Conservation (phyloP, 2,797 vertebrate genomes). For the Clangula hyemalis region DNA sequence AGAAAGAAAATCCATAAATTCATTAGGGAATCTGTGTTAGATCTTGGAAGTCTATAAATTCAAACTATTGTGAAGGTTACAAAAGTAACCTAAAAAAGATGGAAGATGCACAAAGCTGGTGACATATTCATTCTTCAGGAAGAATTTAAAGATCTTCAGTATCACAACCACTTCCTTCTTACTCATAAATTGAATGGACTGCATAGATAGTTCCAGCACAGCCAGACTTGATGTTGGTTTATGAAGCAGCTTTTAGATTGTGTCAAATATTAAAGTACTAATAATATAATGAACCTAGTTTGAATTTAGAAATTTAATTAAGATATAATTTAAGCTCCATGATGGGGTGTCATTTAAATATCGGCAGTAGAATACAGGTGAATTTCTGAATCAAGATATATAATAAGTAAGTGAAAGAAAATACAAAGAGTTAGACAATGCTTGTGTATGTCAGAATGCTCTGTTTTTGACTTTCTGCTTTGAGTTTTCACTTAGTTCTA, state of each 20-base stretch:
- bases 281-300: not conserved
- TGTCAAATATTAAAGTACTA: not conserved
- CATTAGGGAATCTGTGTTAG: constrained; percentile 57
- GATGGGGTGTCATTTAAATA: not conserved
- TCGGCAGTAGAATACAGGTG: not conserved
- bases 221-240: not conserved
- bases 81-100: not conserved
- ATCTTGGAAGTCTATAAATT: constrained; percentile 50
- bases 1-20: constrained; percentile 72
- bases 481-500: not conserved
- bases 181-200: not conserved
- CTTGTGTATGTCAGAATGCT: not conserved
- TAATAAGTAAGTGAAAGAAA: not conserved
- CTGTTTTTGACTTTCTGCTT: not conserved
- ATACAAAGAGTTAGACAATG: not conserved
- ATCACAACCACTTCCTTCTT: not conserved
- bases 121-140: not conserved
- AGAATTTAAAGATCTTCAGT: not conserved
- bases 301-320: not conserved
- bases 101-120: not conserved
- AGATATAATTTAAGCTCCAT: not conserved
- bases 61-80: not conserved
- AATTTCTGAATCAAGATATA: not conserved
- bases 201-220: not conserved
- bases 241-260: not conserved